phyloP scores from a whole-genome alignment of 2,888 invertebrate species.

The Leucophenga montana region DNA sequence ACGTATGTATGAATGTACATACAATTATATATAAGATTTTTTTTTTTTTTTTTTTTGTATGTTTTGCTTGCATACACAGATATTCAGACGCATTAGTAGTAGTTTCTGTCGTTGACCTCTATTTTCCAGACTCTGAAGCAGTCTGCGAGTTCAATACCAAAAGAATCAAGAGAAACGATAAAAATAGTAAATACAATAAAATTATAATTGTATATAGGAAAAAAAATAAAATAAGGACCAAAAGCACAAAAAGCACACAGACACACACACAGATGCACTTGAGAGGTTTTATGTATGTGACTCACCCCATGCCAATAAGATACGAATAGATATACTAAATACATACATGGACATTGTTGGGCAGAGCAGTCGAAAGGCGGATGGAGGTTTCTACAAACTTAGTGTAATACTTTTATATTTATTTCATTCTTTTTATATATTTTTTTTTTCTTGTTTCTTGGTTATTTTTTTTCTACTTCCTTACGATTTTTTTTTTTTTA shows the following conservation, averaged over 20 bases:
- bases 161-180: constrained; percentile 63
- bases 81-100: constrained; percentile 50
- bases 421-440: constrained; percentile 62
- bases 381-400: constrained; percentile 49
- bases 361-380: constrained; percentile 31
- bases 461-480: constrained; percentile 46
- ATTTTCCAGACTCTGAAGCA: constrained; percentile 50
- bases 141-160: constrained; percentile 43
- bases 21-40: constrained; percentile 28
- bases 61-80: constrained; percentile 31
- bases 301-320: not conserved
- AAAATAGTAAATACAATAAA: constrained; percentile 70
- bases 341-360: constrained; percentile 37
- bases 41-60: constrained; percentile 18
- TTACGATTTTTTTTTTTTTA: constrained; percentile 39
- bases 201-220: constrained; percentile 67
- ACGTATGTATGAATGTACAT: constrained; percentile 23
- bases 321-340: constrained; percentile 46
- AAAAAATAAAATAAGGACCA: constrained; percentile 36
- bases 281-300: constrained; percentile 27
- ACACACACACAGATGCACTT: constrained; percentile 34
- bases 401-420: constrained; percentile 66
- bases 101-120: constrained; percentile 70
- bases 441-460: constrained; percentile 54
- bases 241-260: constrained; percentile 44